Conservation (phyloP, 2,113 vertebrate genomes). For the Carlito syrichta region DNA sequence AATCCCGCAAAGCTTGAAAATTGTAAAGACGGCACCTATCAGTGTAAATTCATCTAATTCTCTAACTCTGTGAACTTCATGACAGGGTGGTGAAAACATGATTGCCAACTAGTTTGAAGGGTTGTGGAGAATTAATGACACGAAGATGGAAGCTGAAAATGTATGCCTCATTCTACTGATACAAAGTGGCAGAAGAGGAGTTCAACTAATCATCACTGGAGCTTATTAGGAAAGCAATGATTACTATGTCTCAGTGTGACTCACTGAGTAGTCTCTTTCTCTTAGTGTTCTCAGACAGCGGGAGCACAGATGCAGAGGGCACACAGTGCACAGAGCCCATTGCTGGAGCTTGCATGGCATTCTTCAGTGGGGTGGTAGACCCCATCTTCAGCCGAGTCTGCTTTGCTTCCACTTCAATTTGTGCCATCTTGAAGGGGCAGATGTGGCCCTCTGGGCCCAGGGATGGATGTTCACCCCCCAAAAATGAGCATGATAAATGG, state of each 20-base stretch:
- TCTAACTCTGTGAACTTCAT: neutral
- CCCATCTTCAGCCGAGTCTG: neutral
- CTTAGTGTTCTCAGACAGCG: neutral
- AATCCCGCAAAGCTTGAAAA: neutral
- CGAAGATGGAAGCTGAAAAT: neutral
- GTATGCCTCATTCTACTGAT: neutral
- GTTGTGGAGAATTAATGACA: neutral
- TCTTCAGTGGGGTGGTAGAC: too few species aligned
- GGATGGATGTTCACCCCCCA: too few species aligned
- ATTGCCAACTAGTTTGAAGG: neutral
- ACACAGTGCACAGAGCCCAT: neutral
- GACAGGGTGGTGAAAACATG: neutral
- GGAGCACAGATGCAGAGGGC: neutral
- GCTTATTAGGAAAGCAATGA: neutral
- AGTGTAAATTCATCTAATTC: neutral
- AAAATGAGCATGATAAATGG: too few species aligned
- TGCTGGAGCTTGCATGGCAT: too few species aligned
- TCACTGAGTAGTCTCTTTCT: neutral
- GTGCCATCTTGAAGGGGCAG: neutral
- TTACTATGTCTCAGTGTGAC: neutral
- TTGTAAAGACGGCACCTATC: neutral
- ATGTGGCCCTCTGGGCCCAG: neutral
- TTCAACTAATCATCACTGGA: too few species aligned
- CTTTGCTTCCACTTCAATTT: neutral
- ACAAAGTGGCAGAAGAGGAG: neutral